These are phyloP conservation scores for Smutsia temminckii DNA, from an alignment of 2,797 vertebrate genomes.

Conservation along the genomic window DNA sequence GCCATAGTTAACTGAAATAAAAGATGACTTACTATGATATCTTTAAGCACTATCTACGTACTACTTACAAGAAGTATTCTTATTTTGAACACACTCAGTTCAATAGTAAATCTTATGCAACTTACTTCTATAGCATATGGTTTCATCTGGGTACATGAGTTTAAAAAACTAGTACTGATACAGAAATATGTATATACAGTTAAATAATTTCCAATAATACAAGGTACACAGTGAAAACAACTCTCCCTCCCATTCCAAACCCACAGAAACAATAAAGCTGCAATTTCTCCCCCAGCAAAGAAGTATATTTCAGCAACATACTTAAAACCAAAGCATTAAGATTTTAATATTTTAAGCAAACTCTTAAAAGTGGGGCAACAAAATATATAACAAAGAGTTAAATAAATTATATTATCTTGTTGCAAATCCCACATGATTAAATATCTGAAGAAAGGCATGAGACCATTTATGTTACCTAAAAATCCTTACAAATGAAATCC, in stretches of 20 bases:
- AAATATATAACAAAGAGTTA: not conserved
- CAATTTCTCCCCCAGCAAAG: not conserved
- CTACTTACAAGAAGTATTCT: not conserved
- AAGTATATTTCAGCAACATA: not conserved
- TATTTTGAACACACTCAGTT: not conserved
- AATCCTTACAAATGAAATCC: not conserved
- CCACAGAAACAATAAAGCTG: not conserved
- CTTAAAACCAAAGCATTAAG: not conserved
- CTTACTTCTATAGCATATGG: not conserved
- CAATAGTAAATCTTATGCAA: constrained; percentile 8
- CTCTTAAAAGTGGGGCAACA: not conserved
- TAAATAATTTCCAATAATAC: constrained; percentile 23
- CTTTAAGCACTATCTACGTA: not conserved
- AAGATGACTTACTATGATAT: not conserved
- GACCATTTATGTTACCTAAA: constrained; percentile 2
- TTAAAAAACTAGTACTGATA: not conserved
- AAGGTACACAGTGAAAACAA: not conserved
- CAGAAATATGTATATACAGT: not conserved
- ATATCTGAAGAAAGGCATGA: not conserved
- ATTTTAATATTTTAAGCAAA: constrained; percentile 33
- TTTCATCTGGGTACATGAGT: not conserved
- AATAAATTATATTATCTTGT: not conserved
- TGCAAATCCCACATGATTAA: constrained; percentile 12
- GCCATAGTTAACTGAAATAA: not conserved
- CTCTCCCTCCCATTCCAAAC: not conserved